phyloP scores from a whole-genome alignment of 2,113 vertebrate genomes.

The Podarcis muralis region DNA sequence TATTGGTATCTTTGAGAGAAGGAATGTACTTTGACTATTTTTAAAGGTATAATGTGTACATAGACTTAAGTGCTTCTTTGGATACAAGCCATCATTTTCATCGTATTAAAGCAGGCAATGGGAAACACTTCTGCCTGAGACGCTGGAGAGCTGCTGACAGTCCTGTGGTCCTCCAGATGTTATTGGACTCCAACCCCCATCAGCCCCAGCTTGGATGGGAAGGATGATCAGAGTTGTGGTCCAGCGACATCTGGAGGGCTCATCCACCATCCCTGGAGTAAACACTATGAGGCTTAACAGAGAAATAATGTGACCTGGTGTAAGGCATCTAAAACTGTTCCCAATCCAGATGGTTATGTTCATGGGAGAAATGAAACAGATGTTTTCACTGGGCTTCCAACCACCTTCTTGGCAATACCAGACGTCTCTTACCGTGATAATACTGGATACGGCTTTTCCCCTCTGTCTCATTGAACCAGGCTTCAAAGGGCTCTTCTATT shows the following conservation, averaged over 20 bases:
- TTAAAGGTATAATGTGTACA: too few species aligned
- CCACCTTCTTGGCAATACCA: background rate
- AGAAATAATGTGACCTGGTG: background rate
- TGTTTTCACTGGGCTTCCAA: background rate
- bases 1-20: too few species aligned
- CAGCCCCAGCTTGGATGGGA: too few species aligned
- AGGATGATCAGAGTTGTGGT: background rate
- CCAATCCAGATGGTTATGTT: background rate
- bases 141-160: too few species aligned
- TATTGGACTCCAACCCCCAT: too few species aligned
- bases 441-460: constrained; percentile 80
- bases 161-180: too few species aligned
- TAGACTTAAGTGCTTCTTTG: background rate
- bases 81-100: background rate
- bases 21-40: too few species aligned
- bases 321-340: background rate
- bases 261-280: background rate
- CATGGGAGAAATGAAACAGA: too few species aligned
- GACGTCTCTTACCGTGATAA: constrained; percentile 69
- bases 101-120: too few species aligned
- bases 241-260: background rate
- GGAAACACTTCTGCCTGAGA: too few species aligned
- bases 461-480: constrained; percentile 78
- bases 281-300: background rate
- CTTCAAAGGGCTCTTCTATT: constrained; percentile 86